These are phyloP conservation scores for Nansenia antarctica DNA, from an alignment of 2,113 vertebrate genomes.

Conservation along the genomic window DNA sequence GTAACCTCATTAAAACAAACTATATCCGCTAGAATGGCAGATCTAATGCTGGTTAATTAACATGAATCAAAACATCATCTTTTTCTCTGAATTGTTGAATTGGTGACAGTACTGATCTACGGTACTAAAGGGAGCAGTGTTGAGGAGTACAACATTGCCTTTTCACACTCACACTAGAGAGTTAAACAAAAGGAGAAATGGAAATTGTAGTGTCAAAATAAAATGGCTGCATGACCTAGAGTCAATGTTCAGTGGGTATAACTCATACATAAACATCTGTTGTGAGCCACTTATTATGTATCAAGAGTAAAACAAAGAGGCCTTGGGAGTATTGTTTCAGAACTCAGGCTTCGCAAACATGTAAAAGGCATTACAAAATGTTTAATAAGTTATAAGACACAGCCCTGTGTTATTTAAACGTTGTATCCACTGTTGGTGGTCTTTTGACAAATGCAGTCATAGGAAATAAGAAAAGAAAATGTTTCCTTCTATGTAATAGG, in stretches of 20 bases:
- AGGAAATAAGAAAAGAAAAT: background rate
- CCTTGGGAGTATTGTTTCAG: slow-evolving; percentile 10
- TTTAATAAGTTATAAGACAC: background rate
- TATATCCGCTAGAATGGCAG: background rate
- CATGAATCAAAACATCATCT: background rate
- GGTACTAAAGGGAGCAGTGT: too few species aligned
- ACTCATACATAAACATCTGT: too few species aligned
- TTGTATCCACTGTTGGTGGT: slow-evolving; percentile 25
- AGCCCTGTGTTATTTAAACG: slow-evolving; percentile 14
- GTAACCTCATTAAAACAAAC: slow-evolving; percentile 24
- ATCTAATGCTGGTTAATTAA: background rate
- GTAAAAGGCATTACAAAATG: background rate
- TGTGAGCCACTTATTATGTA: background rate
- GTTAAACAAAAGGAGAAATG: too few species aligned
- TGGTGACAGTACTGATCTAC: too few species aligned
- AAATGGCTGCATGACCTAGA: too few species aligned
- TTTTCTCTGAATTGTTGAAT: background rate
- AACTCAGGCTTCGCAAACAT: slow-evolving; percentile 12
- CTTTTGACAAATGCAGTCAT: slow-evolving; percentile 3
- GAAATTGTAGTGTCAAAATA: too few species aligned
- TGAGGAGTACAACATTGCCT: too few species aligned
- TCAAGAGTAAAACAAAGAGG: background rate
- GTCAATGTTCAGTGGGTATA: too few species aligned
- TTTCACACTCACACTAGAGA: too few species aligned
- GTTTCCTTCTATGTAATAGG: background rate